These are phyloP conservation scores for Ivindomyrus marchei DNA, from an alignment of 2,113 vertebrate species.

Conservation along the genomic window DNA sequence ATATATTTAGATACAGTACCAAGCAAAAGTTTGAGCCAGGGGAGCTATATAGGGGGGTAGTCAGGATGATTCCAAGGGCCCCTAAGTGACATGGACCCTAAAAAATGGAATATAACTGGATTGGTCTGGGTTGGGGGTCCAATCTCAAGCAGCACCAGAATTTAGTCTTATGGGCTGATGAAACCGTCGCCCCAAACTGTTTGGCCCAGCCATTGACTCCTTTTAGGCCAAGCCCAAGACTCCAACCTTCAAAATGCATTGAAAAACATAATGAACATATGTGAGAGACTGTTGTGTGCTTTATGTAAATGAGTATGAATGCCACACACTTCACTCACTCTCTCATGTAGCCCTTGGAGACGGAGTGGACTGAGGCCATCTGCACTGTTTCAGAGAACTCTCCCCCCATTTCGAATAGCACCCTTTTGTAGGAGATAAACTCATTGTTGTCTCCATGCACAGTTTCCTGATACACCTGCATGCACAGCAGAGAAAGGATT, in stretches of 20 bases:
- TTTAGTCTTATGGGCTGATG: background rate
- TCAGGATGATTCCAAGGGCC: too few species aligned
- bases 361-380: constrained; percentile 55
- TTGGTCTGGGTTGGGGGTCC: background rate
- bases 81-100: background rate
- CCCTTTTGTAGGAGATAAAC: constrained; percentile 60
- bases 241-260: background rate
- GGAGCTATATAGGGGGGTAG: too few species aligned
- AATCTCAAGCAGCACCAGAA: background rate
- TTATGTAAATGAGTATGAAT: background rate
- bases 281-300: background rate
- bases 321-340: constrained; percentile 55
- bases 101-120: background rate
- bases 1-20: too few species aligned
- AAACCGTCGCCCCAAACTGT: background rate
- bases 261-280: background rate
- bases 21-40: too few species aligned
- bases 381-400: constrained; percentile 40
- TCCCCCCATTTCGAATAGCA: constrained; percentile 54
- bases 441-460: constrained; percentile 35
- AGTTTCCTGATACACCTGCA: constrained; percentile 59
- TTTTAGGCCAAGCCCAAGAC: background rate
- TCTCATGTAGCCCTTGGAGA: constrained; percentile 46
- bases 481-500: background rate
- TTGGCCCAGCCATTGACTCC: background rate